Evolutionary conservation across 2,888 invertebrate species (phyloP).

Genomic region (Aleiodes testaceus): DNA sequence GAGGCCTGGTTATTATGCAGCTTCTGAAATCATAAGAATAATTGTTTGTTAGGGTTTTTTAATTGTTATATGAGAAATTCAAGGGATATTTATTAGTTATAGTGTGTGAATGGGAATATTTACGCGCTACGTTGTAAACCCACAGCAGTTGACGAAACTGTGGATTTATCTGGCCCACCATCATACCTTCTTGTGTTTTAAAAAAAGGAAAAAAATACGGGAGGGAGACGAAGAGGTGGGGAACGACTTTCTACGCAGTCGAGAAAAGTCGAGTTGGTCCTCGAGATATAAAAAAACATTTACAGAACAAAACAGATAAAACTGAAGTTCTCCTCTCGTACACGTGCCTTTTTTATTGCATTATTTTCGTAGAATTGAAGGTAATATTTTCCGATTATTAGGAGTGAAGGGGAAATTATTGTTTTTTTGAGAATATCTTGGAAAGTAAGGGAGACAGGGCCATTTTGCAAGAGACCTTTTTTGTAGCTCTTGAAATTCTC

Average conservation of each 20-base stretch:
- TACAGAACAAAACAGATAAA: conserved; percentile 6
- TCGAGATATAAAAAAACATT: conserved; percentile 49
- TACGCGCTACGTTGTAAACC: conserved; percentile 56
- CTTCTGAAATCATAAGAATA: no score
- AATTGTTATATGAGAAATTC: conserved; percentile 9
- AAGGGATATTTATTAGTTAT: conserved; percentile 7
- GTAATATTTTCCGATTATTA: no score
- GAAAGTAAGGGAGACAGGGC: no score
- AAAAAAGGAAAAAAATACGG: conserved; percentile 8
- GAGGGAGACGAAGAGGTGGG: conserved; percentile 33
- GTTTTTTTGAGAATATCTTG: no score
- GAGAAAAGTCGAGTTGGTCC: conserved; percentile 49
- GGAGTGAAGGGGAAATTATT: no score
- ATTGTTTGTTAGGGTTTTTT: no score
- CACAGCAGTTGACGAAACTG: conserved; percentile 63
- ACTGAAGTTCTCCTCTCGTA: background rate
- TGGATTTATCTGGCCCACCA: conserved; percentile 50
- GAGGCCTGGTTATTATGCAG: no score
- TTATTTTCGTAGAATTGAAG: no score
- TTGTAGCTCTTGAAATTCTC: no score
- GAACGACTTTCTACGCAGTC: conserved; percentile 63
- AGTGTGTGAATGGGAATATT: background rate
- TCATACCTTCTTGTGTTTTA: conserved; percentile 10
- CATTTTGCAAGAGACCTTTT: no score
- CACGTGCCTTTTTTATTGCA: conserved; percentile 44